Evolutionary conservation across 2,888 invertebrate species (phyloP).

Genomic region (Leptothorax acervorum): DNA sequence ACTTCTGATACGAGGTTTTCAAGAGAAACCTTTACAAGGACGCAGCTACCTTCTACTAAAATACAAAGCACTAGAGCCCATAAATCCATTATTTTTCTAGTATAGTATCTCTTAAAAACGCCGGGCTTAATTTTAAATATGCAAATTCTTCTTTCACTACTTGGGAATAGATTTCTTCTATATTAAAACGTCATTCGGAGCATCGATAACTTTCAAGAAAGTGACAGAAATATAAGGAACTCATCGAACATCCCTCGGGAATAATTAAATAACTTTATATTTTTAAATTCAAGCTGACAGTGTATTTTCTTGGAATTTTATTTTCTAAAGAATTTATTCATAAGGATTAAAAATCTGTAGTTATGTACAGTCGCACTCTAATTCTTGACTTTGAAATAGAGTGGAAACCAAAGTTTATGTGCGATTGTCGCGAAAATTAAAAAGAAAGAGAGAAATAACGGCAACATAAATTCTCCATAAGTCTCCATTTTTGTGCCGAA

Average conservation of each 20-base stretch:
- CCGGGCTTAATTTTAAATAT: conserved; percentile 17
- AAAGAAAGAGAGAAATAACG: not conserved
- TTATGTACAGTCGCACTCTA: not conserved
- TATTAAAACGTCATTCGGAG: not conserved
- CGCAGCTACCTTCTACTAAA: not conserved
- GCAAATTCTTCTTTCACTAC: not conserved
- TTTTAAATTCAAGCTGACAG: not conserved
- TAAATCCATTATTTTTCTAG: not conserved
- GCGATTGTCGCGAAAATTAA: not conserved
- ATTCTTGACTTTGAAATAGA: not conserved
- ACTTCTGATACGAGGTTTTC: not conserved
- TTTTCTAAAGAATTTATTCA: not conserved
- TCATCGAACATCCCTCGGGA: not conserved
- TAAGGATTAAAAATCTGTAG: not conserved
- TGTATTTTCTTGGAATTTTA: conserved; percentile 20
- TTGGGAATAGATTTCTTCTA: not conserved
- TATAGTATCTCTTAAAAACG: not conserved
- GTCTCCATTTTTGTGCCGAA: conserved; percentile 5
- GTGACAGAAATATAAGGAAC: not conserved
- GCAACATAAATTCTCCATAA: conserved; percentile 12
- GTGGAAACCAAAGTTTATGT: not conserved
- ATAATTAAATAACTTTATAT: not conserved
- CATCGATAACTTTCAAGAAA: conserved; percentile 2
- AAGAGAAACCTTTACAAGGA: conserved; percentile 8
- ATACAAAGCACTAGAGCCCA: not conserved